Percentiles rank a stretch among this genome's conserved stretches.
Evolutionary conservation across 2,113 vertebrate genomes (phyloP).

Genomic region (Sapayoa aenigma): DNA sequence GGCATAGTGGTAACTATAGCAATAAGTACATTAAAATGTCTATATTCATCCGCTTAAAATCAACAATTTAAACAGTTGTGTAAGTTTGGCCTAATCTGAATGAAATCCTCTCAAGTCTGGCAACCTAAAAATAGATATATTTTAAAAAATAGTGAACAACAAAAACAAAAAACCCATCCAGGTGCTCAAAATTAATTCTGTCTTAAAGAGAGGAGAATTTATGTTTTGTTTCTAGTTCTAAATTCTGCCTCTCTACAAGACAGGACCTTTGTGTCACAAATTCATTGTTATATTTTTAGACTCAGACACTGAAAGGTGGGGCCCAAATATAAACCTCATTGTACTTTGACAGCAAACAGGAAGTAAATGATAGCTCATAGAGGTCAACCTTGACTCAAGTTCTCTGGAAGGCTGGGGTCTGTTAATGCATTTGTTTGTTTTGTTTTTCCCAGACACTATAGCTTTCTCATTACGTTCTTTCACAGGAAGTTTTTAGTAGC

Average conservation of each 20-base stretch:
- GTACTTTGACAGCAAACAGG: slow-evolving; percentile 51
- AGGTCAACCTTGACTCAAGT: background rate
- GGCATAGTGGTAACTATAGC: slow-evolving; percentile 18
- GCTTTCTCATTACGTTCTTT: slow-evolving; percentile 44
- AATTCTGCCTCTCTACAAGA: background rate
- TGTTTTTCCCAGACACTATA: slow-evolving; percentile 2
- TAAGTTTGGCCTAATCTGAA: background rate
- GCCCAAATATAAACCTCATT: background rate
- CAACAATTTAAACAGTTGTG: background rate
- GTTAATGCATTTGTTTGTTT: background rate
- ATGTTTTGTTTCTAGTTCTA: background rate
- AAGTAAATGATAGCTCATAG: slow-evolving; percentile 32
- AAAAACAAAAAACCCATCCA: background rate
- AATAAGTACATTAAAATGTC: background rate
- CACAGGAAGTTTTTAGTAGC: slow-evolving; percentile 36
- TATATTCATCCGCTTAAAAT: background rate
- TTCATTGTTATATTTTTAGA: slow-evolving; percentile 58
- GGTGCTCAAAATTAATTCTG: background rate
- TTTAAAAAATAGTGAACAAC: background rate
- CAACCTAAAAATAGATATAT: background rate
- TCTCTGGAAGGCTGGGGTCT: background rate
- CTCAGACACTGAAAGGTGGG: slow-evolving; percentile 6
- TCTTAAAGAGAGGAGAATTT: background rate
- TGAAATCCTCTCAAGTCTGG: background rate
- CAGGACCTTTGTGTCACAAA: slow-evolving; percentile 11